Conservation (phyloP, 2,888 invertebrate genomes). For the Pristionchus arcanus region DNA sequence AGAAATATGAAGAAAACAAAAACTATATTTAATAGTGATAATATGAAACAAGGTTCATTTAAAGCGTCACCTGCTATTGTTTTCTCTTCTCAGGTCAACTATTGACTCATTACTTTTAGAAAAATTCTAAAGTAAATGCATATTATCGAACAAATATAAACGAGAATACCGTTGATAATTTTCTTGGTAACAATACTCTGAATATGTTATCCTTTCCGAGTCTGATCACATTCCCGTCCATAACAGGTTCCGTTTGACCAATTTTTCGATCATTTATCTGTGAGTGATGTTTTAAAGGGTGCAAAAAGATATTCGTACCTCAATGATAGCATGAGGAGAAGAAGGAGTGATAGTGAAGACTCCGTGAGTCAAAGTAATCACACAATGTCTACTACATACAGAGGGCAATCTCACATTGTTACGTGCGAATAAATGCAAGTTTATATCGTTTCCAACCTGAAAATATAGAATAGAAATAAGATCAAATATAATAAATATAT, state of each 20-base stretch:
- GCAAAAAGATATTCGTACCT: conserved; percentile 79
- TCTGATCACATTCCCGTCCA: conserved; percentile 80
- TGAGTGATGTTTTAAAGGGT: neutral
- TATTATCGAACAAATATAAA: neutral
- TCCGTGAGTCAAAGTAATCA: conserved; percentile 92
- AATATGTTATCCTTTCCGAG: conserved; percentile 82
- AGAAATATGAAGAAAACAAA: too few species aligned
- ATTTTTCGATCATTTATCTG: conserved; percentile 92
- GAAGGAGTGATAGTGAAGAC: conserved; percentile 95
- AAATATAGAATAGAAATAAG: neutral
- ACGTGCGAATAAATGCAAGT: neutral
- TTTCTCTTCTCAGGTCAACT: neutral
- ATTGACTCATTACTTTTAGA: neutral
- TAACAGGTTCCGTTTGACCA: conserved; percentile 92
- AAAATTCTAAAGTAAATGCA: neutral
- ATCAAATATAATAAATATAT: neutral
- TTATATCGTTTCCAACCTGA: conserved; percentile 27
- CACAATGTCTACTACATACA: conserved; percentile 94
- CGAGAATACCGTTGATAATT: neutral
- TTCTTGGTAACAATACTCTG: conserved; percentile 68
- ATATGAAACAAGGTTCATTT: neutral
- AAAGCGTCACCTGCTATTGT: neutral
- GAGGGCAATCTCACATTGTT: conserved; percentile 84
- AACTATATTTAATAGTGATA: too few species aligned
- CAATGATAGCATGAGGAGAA: conserved; percentile 93